Evolutionary conservation across 23 tunicate genomes (phyloP).

Genomic region (Ciona savignyi): DNA sequence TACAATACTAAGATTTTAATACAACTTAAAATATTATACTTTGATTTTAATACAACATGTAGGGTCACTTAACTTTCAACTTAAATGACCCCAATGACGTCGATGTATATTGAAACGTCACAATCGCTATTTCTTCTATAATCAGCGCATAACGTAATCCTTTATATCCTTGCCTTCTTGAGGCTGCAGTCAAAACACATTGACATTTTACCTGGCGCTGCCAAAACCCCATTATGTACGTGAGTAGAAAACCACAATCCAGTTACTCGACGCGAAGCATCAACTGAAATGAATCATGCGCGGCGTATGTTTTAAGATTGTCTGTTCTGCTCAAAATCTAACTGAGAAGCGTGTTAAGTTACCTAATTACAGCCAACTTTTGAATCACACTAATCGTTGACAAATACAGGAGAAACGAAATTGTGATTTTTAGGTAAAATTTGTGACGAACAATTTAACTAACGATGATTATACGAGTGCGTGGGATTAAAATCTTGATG

Average conservation of each 20-base stretch:
- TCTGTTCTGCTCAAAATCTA: no score
- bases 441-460: background rate
- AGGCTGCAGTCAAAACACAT: conserved; percentile 1
- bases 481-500: background rate
- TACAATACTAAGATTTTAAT: no score
- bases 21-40: no score
- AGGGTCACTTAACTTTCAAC: background rate
- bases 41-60: no score
- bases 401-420: no score
- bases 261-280: background rate
- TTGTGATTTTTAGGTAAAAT: background rate
- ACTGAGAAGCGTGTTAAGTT: no score
- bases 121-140: no score
- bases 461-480: background rate
- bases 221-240: background rate
- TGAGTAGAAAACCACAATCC: background rate
- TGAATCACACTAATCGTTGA: no score
- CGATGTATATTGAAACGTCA: no score
- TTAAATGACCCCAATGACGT: background rate
- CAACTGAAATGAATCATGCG: background rate
- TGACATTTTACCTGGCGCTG: background rate
- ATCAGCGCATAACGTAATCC: background rate
- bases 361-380: no score
- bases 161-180: background rate
- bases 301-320: background rate